Base-by-base conservation (phyloP, 2,797 vertebrate genomes). In the Coregonus ussuriensis region DNA sequence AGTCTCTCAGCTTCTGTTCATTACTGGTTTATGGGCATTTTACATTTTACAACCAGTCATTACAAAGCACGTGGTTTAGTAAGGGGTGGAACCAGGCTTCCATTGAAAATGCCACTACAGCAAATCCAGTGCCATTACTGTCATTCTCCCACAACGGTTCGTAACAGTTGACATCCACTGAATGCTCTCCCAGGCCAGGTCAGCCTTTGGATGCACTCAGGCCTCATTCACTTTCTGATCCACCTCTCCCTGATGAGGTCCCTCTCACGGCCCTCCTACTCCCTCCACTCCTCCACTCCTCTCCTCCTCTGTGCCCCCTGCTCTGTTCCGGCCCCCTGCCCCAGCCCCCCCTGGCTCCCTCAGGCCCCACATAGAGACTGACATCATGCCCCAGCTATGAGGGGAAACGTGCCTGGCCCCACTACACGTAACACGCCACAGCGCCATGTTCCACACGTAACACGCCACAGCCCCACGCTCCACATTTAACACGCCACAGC, bases 361-460 rank as follows among this genome's bases (percentile, higher is more conserved):
- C 37, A 76, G 79, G 82, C 77, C 84, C 79, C 80, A 74, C 82
- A 77, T 59, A 0, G 4, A 77, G 71, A 54, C 76, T 91, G 88
- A 93, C 89, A 89, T 91, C 88, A 93, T 84, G 37, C 74, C 74
- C 76, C 70, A 79, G 85, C 77, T 82, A 89, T 88, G 79, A 66
- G 53, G 63, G 81, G 89, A 91, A 91, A 83, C 77, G 31, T 15
- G 14, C 21, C 72, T 72, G 66, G 33, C 25, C 72, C 71, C 71
- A n/a, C 72, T 41, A 76, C 33, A 77, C 25, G 25, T 21, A 21
- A 74, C 41, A 80, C 78, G 85, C 29, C 68, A 76, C 41, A 25
- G 25, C 25, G 25, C 25, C 25, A 25, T 25, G 25, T 25, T 25
- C 25, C 25, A 25, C 25, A 25, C 25, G 25, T 25, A 25, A 25